Conservation (phyloP, 1,140 invertebrate genomes). For the Mylabris phalerata region DNA sequence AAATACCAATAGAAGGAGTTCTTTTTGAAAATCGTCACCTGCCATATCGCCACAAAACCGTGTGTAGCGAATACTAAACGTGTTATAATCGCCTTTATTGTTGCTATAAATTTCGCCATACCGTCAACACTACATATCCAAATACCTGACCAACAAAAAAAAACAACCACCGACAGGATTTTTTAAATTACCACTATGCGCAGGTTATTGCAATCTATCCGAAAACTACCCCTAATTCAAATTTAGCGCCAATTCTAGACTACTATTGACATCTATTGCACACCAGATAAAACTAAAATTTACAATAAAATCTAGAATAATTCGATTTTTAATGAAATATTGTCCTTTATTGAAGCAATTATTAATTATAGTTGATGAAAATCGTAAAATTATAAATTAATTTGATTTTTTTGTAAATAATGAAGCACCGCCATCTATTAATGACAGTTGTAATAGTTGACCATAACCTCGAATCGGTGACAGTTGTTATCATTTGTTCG, state of each 20-base stretch:
- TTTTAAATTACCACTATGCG: slow-evolving; percentile 4
- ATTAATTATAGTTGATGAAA: too few species aligned
- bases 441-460: background rate
- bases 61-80: slow-evolving; percentile 71
- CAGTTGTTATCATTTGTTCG: background rate
- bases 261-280: too few species aligned
- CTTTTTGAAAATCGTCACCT: slow-evolving; percentile 66
- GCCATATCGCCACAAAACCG: slow-evolving; percentile 74
- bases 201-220: slow-evolving; percentile 1
- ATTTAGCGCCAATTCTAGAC: background rate
- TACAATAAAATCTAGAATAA: too few species aligned
- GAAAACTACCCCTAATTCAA: slow-evolving; percentile 4
- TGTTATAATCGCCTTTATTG: slow-evolving; percentile 74
- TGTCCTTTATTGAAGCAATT: too few species aligned
- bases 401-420: too few species aligned
- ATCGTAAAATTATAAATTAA: too few species aligned
- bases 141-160: slow-evolving; percentile 5
- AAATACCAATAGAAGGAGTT: slow-evolving; percentile 70
- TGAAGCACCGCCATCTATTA: background rate
- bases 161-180: slow-evolving; percentile 2
- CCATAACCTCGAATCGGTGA: slow-evolving; percentile 8
- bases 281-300: too few species aligned
- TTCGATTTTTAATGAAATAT: too few species aligned
- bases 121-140: slow-evolving; percentile 16
- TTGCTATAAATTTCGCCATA: slow-evolving; percentile 67